Conservation (phyloP, 2,888 invertebrate species). For the Lucinisca nassula region DNA sequence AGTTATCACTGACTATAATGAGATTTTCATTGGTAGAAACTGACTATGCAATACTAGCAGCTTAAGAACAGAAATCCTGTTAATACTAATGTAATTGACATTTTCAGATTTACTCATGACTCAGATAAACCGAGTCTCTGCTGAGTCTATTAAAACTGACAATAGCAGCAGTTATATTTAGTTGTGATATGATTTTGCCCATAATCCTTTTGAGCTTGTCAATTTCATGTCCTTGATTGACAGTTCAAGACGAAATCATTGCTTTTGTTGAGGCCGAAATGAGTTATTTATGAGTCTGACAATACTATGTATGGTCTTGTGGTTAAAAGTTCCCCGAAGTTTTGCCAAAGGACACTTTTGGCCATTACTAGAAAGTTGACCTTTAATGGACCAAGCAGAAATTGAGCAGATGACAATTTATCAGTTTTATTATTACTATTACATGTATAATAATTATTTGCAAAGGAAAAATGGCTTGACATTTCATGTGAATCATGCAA, state of each 20-base stretch:
- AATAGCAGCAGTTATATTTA: slow-evolving; percentile 9
- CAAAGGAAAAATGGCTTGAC: too few relatives aligned
- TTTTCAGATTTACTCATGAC: not conserved
- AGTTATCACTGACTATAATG: too few relatives aligned
- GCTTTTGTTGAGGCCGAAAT: not conserved
- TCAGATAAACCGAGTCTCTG: not conserved
- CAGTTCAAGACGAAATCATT: not conserved
- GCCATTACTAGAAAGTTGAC: not conserved
- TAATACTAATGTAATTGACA: not conserved
- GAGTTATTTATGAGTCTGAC: slow-evolving; percentile 11
- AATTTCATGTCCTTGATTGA: slow-evolving; percentile 2
- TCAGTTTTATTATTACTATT: too few relatives aligned
- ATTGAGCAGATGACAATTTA: too few relatives aligned
- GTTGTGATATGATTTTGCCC: not conserved
- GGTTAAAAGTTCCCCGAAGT: not conserved
- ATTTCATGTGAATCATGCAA: too few relatives aligned
- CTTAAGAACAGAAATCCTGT: not conserved
- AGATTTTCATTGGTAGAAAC: too few relatives aligned
- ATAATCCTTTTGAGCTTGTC: slow-evolving; percentile 8
- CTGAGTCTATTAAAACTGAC: not conserved
- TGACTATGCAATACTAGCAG: too few relatives aligned
- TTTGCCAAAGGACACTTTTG: not conserved
- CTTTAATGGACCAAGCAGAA: too few relatives aligned
- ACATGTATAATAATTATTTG: too few relatives aligned
- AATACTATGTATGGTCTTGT: not conserved